A percentile compares a stretch with the other conserved stretches of the same genome.
Conservation (phyloP, 2,113 vertebrate genomes). For the Chaetorhynchus papuensis region DNA sequence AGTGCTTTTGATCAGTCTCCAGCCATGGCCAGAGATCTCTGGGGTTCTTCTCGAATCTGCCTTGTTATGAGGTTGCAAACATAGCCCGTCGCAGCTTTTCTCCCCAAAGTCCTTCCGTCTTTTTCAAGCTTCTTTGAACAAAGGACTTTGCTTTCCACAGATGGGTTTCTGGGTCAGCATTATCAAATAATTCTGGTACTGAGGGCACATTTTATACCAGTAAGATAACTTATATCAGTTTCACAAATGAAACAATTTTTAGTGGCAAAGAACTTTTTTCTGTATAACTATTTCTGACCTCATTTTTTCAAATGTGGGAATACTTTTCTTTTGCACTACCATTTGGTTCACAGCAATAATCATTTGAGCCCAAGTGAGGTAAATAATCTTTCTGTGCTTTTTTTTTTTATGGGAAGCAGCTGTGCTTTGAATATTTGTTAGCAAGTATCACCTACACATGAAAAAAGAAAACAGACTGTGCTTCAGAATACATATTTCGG, state of each 20-base stretch:
- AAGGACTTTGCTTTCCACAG: neutral
- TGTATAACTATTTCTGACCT: neutral
- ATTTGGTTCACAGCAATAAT: neutral
- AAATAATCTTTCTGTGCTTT: neutral
- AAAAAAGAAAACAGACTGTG: neutral
- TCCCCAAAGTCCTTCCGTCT: neutral
- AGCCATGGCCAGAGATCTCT: neutral
- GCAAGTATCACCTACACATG: neutral
- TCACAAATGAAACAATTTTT: neutral
- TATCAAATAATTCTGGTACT: neutral
- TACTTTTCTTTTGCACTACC: neutral
- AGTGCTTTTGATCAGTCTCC: neutral
- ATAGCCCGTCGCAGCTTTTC: neutral
- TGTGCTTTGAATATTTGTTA: neutral
- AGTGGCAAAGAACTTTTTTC: neutral
- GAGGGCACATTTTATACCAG: neutral
- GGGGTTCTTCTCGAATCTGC: neutral
- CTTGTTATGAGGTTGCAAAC: neutral
- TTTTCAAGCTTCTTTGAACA: neutral
- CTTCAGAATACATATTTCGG: rapidly evolving
- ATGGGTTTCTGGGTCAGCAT: neutral
- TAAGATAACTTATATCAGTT: neutral
- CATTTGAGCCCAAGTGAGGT: neutral
- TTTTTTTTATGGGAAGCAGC: neutral
- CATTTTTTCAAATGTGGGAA: neutral